phyloP scores from a whole-genome alignment of 1,140 invertebrate species.

The Pogonognathellus flavescens region DNA sequence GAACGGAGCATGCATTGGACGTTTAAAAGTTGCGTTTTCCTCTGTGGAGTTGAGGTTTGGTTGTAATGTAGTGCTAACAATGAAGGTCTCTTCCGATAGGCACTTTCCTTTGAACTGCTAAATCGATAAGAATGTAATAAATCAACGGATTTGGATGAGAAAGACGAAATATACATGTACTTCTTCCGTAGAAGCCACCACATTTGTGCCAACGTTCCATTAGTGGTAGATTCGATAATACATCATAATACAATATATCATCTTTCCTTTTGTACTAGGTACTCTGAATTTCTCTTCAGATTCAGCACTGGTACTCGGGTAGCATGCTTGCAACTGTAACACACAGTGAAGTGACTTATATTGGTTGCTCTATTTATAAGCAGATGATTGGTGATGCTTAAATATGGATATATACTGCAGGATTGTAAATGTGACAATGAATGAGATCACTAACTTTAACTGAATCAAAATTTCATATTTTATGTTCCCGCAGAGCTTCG shows the following conservation, averaged over 20 bases:
- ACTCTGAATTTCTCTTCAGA: not conserved
- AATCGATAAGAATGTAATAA: conserved; percentile 47
- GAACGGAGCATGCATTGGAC: no score
- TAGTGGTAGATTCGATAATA: no score
- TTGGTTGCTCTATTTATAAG: no score
- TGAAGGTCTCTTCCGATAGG: not conserved
- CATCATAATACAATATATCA: not conserved
- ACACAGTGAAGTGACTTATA: no score
- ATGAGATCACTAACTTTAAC: not conserved
- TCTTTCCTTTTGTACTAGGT: not conserved
- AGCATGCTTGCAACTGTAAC: no score
- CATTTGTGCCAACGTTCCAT: not conserved
- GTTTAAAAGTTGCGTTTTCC: no score
- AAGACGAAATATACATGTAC: not conserved
- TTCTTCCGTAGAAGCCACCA: not conserved
- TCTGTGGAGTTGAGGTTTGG: no score
- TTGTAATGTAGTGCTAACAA: no score
- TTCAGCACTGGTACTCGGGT: not conserved
- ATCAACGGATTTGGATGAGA: conserved; percentile 40
- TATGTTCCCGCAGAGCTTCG: conserved; percentile 74
- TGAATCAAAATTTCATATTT: not conserved
- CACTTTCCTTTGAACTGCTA: not conserved
- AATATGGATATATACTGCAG: no score
- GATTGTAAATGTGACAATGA: not conserved
- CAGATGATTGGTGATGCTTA: no score